Percentiles rank a stretch among this genome's conserved stretches.
Evolutionary conservation across 2,113 vertebrate species (phyloP).

Genomic region (Scomber japonicus): DNA sequence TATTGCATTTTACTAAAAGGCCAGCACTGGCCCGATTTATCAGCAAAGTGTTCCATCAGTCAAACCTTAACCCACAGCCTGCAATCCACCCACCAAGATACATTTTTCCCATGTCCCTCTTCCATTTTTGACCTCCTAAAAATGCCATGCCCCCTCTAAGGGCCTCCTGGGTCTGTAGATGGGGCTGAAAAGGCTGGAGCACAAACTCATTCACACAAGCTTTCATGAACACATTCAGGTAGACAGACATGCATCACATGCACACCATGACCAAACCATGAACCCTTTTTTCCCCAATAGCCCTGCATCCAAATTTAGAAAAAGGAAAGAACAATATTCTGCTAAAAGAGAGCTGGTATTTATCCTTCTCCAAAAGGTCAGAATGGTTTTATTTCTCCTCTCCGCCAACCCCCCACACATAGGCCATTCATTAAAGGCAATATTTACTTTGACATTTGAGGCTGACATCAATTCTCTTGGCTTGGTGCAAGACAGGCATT

Average conservation of each 20-base stretch:
- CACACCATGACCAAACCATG: slow-evolving; percentile 15
- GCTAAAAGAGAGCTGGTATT: slow-evolving; percentile 45
- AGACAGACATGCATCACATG: slow-evolving; percentile 1
- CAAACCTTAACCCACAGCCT: neutral
- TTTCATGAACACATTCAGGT: slow-evolving; percentile 1
- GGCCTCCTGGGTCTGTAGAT: neutral
- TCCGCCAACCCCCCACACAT: slow-evolving; percentile 28
- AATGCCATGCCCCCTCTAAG: slow-evolving; percentile 44
- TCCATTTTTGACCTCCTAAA: slow-evolving; percentile 35
- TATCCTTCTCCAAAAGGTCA: slow-evolving; percentile 64
- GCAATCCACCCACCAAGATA: neutral
- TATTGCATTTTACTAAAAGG: neutral
- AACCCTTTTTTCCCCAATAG: neutral
- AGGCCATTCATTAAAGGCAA: slow-evolving; percentile 49
- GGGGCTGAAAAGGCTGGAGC: slow-evolving; percentile 1
- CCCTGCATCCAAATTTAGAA: slow-evolving; percentile 19
- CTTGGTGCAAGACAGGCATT: neutral
- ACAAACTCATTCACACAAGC: slow-evolving; percentile 15
- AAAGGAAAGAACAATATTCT: slow-evolving; percentile 25
- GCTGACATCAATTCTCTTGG: slow-evolving; percentile 42
- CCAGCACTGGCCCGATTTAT: neutral
- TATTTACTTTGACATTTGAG: slow-evolving; percentile 67
- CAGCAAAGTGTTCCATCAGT: neutral
- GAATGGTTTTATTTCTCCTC: slow-evolving; percentile 41
- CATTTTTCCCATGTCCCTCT: slow-evolving; percentile 6